Base-by-base conservation (phyloP, 1,140 invertebrate species). In the Diplogasteroides magnus region DNA sequence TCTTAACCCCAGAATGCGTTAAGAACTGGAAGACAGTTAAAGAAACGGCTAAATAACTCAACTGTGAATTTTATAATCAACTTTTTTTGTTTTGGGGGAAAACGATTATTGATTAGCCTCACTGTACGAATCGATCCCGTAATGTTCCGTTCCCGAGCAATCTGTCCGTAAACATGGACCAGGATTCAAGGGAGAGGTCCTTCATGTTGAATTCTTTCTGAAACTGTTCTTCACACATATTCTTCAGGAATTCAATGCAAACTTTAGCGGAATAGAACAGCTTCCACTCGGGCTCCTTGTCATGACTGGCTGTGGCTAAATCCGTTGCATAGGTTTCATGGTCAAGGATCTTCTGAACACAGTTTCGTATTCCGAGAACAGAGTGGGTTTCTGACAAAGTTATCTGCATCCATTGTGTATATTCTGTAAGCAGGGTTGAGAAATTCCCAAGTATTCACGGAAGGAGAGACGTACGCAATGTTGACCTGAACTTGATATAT, bases 361-460 rank as follows among this genome's bases (percentile, higher is more conserved):
- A 48, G 37, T 48, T 19, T 11, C 19, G 37, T 6, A 48, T 48
- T 6, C 6, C 19, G 37, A 11, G 6, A 57, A 64, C 6, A 58
- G 3, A 56, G 2, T 60, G n/a, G 27, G 29, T n/a, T 62, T 25
- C 66, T 64, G 60, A 74, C 69, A 63, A 60, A 74, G 61, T 68
- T 61, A 31, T 62, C 55, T 1, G 32, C 29, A 55, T 79, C 72
- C 37, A 80, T 66, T 11, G 66, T 66, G 64, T 82, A 82, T 29
- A 82, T 75, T n/a, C 80, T 67, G 65, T 83, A 82, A 0, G 77
- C 79, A 19, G 79, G 80, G 66, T 77, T 77, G 14, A 82, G 69
- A 25, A 71, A 26, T 3, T 62, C 73, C 64, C 72, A 81, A 32
- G 80, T 82, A 3, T 81, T 83, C 2, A 80, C 80, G 59, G 79